Evolutionary conservation across 2,888 invertebrate genomes (phyloP), one percentile per base, ranked within the genome.

Genomic region (Agrochola lota): DNA sequence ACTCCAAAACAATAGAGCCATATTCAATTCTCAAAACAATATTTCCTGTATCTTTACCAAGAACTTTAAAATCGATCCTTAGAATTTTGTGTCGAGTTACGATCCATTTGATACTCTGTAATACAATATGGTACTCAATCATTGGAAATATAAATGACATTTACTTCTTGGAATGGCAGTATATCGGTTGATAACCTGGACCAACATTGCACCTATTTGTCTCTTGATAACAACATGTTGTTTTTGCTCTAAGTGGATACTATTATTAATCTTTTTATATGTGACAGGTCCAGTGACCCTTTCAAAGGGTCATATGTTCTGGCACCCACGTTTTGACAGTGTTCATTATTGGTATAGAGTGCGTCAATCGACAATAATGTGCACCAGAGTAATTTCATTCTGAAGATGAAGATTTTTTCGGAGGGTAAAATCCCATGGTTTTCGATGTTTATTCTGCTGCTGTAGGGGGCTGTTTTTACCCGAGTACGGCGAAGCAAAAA

Each of bases 91-190:
- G 26, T 52, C 52, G 57, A 75, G 72, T 78, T 85, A 83, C 83
- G 69, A 85, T 71, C 72, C 70, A 68, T 73, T 83, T 85, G 75
- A 71, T 71, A 71, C 75, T 70, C 62, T 57, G 85, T 82, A 75
- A 84, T 74, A 83, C 74, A 68, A 84, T 78, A 85, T 64, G 85
- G 30, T 72, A 57, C 66, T 40, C 26, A 35, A 75, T 78, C 72
- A 82, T 82, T 69, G 66, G 52, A 52, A 71, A 67, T 67, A 81
- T 82, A 74, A 72, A 67, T 71, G 26, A 62, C 66, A 43, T 76
- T 49, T 52, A 62, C 35, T 84, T 85, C 85, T 74, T 20, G n/a
- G 84, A 77, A 84, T n/a, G 43, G 52, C 46, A 40, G 49, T 74
- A 57, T 69, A 59, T 59, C 52, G 40, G 55, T 52, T 59, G 64